These are phyloP conservation scores for Protophormia terraenovae DNA, from an alignment of 2,888 invertebrate genomes.

Conservation along the genomic window DNA sequence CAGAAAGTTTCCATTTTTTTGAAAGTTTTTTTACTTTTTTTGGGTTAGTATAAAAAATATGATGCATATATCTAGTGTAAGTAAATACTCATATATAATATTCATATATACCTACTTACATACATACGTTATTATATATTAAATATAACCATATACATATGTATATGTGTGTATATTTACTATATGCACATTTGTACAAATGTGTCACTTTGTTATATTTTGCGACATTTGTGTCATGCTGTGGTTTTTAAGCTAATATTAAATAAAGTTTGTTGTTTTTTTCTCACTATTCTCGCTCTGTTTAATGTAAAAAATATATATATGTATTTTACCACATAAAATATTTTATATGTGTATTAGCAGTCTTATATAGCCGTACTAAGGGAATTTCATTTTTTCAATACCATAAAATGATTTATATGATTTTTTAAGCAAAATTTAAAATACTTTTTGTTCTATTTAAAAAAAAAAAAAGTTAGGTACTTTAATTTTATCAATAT, in stretches of 20 bases:
- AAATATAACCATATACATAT: not conserved
- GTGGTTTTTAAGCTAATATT: constrained; percentile 67
- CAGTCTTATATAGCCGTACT: not conserved
- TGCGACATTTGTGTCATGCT: constrained; percentile 64
- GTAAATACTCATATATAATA: constrained; percentile 22
- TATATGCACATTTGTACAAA: constrained; percentile 41
- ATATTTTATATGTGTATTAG: constrained; percentile 17
- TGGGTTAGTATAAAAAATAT: not conserved
- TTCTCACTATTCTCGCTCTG: not conserved
- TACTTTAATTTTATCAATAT: not conserved
- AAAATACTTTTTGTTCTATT: not conserved
- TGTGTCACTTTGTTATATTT: constrained; percentile 63
- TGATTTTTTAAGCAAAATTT: not conserved
- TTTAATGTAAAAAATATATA: constrained; percentile 9
- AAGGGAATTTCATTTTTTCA: not conserved
- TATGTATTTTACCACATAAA: constrained; percentile 29
- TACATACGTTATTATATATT: not conserved
- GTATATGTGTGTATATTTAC: not conserved
- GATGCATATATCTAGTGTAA: not conserved
- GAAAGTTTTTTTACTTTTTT: not conserved
- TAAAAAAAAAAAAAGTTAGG: not conserved
- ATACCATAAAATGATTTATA: constrained; percentile 35
- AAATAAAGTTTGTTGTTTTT: constrained; percentile 37
- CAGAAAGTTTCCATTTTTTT: not conserved
- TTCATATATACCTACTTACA: not conserved